Percentiles rank a stretch among this genome's conserved stretches.
Evolutionary conservation across 2,888 invertebrate genomes (phyloP).

Genomic region (Eilema sororculum): DNA sequence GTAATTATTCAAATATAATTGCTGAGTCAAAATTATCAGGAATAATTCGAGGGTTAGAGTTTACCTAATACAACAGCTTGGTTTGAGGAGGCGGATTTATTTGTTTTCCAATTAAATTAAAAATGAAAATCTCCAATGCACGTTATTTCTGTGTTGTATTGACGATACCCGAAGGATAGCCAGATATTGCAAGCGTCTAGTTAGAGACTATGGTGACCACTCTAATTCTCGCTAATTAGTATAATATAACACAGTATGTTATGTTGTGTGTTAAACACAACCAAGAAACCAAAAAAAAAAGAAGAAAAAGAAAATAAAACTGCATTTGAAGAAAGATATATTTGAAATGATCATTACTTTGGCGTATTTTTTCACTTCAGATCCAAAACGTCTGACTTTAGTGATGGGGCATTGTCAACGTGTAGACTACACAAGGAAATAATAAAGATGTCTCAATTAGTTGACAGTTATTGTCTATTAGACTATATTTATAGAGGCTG

Average conservation of each 20-base stretch:
- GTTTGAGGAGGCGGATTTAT: too few species aligned
- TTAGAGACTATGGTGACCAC: background rate
- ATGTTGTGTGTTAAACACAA: too few species aligned
- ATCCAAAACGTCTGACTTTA: background rate
- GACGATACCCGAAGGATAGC: too few species aligned
- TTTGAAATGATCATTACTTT: background rate
- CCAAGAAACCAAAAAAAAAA: too few species aligned
- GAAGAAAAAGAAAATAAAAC: too few species aligned
- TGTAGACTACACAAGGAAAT: constrained; percentile 2
- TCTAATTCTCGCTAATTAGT: background rate
- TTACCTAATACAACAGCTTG: too few species aligned
- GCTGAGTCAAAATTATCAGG: background rate
- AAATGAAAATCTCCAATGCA: too few species aligned
- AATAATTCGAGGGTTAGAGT: too few species aligned
- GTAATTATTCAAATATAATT: constrained; percentile 4
- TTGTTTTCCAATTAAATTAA: too few species aligned
- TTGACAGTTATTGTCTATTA: constrained; percentile 4
- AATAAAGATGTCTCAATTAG: constrained; percentile 2
- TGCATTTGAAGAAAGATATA: too few species aligned
- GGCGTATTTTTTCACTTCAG: background rate
- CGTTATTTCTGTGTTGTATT: too few species aligned
- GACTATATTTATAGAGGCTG: constrained; percentile 2
- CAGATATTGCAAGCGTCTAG: too few species aligned
- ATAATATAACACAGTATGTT: background rate
- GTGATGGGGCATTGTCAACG: background rate